Conservation (phyloP, 2,888 invertebrate species). For the Melanotus villosus region DNA sequence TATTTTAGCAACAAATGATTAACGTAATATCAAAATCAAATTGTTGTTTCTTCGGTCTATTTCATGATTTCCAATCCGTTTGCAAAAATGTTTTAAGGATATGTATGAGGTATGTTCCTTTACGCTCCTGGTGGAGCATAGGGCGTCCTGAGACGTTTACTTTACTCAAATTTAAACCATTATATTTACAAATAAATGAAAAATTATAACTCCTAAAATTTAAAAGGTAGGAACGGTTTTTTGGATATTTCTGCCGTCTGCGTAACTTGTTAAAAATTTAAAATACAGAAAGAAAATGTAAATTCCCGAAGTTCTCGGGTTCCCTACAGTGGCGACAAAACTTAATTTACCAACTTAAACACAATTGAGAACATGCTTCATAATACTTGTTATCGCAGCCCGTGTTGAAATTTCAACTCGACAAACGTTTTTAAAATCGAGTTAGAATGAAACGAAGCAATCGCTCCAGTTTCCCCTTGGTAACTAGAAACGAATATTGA, state of each 20-base stretch:
- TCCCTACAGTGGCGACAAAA: slow-evolving; percentile 10
- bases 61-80: no score
- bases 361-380: slow-evolving; percentile 12
- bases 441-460: slow-evolving; percentile 5
- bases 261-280: slow-evolving; percentile 6
- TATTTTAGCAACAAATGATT: no score
- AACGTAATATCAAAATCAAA: no score
- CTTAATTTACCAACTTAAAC: slow-evolving; percentile 20
- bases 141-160: no score
- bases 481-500: slow-evolving; percentile 5
- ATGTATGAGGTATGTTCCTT: no score
- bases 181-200: no score
- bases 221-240: neutral
- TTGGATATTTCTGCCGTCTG: neutral
- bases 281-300: slow-evolving; percentile 18
- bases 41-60: no score
- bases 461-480: neutral
- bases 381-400: slow-evolving; percentile 10
- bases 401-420: slow-evolving; percentile 3
- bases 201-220: neutral
- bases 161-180: no score
- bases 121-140: no score
- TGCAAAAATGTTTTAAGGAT: no score
- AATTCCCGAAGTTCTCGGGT: slow-evolving; percentile 2
- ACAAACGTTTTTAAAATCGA: slow-evolving; percentile 3